Base-by-base conservation (phyloP, 2,888 invertebrate species). In the Caenorhabditis sp. region DNA sequence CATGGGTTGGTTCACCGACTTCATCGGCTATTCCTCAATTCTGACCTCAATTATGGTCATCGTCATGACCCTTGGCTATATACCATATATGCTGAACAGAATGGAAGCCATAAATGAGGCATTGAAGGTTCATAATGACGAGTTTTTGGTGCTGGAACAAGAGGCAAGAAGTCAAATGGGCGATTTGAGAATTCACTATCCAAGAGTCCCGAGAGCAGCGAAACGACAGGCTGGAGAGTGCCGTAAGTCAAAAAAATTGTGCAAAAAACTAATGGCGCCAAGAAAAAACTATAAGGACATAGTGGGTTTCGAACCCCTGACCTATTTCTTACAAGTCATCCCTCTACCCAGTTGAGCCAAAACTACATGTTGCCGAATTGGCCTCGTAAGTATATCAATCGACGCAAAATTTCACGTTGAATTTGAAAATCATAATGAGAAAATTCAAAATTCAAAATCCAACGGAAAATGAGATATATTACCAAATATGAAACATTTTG, bases 71-170 rank as follows among this genome's bases (percentile, higher is more conserved):
- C n/a, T 85, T n/a, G 68, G 76, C 22, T 82, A 69, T 50, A 70
- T 85, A 47, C 85, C 85, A 1, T 68, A 74, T 22, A 65, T 85
- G 79, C 22, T 82, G 4, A 24, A 44, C 32, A 40, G 77, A 53
- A 82, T 85, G 65, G 83, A 85, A 0, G 56, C 53, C 3, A 78
- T 85, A 18, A 68, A 60, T 8, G 76, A 62, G 18, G 35, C 69
- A 9, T 44, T 85, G n/a, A 83, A 82, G 62, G 77, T 62, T 5
- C 82, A 85, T 24, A 82, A 80, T 22, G 79, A 80, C 37, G 85
- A 85, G 37, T 85, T 85, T 50, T 20, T 69, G 13, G 80, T 77
- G 0, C 44, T 85, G 51, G 85, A 85, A 51, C 35, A 61, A 24
- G 74, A 82, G 26, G 81, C 76, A 8, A 58, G 72, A n/a, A 26